These are phyloP conservation scores for Zaprionus lineosus DNA, from an alignment of 2,888 invertebrate genomes.

Conservation along the genomic window DNA sequence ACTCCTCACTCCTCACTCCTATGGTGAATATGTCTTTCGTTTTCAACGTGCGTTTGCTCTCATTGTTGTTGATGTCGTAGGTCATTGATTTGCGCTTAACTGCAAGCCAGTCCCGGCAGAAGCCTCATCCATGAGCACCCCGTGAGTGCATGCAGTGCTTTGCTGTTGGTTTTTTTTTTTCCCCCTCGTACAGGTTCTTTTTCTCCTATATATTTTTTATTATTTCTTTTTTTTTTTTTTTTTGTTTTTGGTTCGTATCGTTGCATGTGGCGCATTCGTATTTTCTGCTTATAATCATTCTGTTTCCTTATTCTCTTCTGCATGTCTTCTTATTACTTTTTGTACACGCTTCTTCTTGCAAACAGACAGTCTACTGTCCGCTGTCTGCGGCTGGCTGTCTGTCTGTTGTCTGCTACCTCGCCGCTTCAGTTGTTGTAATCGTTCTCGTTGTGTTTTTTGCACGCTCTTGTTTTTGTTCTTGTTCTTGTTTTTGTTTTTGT, in stretches of 20 bases:
- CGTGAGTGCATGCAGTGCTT: too few relatives aligned
- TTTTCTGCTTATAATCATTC: conserved; percentile 30
- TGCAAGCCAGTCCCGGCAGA: conserved; percentile 38
- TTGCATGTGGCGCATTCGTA: conserved; percentile 68
- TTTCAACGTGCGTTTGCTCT: conserved; percentile 29
- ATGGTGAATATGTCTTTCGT: too few relatives aligned
- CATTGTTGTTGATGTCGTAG: conserved; percentile 72
- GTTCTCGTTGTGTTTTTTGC: conserved; percentile 10
- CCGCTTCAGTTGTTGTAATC: conserved; percentile 20
- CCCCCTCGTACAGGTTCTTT: conserved; percentile 35
- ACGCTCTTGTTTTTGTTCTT: conserved; percentile 4
- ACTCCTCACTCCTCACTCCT: too few relatives aligned
- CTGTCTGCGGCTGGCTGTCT: conserved; percentile 15
- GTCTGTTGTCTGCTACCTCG: conserved; percentile 15
- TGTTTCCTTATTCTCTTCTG: conserved; percentile 38
- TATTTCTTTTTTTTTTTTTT: conserved; percentile 32
- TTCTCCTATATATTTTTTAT: conserved; percentile 33
- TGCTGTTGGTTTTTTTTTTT: too few relatives aligned
- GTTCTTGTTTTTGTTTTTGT: too few relatives aligned
- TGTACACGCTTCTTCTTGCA: conserved; percentile 43
- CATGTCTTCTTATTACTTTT: conserved; percentile 59
- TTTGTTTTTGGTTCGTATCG: conserved; percentile 44
- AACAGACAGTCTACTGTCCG: conserved; percentile 24
- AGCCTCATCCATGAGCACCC: conserved; percentile 26
- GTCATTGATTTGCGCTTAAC: conserved; percentile 78